phyloP scores from a whole-genome alignment of 2,888 invertebrate species.

The Agriopis leucophaearia region DNA sequence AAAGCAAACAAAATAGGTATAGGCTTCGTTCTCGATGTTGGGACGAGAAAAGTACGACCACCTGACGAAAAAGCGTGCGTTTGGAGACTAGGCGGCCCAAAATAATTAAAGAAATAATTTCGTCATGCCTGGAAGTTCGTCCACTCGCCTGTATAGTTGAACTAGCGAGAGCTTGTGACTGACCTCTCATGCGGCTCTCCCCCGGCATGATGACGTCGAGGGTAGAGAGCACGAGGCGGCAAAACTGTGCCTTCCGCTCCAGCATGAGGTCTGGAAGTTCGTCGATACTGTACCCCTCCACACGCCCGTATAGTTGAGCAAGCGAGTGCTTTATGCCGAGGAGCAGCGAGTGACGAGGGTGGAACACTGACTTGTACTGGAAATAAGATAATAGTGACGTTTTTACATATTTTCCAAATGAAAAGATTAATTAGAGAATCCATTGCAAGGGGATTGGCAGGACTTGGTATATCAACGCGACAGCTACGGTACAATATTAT shows the following conservation, averaged over 20 bases:
- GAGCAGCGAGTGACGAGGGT: slow-evolving; percentile 91
- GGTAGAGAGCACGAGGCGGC: slow-evolving; percentile 88
- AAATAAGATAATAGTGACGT: slow-evolving; percentile 31
- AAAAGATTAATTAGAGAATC: too few species aligned
- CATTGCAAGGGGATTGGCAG: too few species aligned
- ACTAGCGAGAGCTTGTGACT: slow-evolving; percentile 9
- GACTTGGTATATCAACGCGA: too few species aligned
- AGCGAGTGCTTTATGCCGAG: slow-evolving; percentile 89
- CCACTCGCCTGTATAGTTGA: neutral
- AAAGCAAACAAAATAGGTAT: neutral
- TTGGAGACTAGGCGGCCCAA: neutral
- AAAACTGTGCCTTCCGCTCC: slow-evolving; percentile 91
- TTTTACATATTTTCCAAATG: too few species aligned
- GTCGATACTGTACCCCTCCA: slow-evolving; percentile 89
- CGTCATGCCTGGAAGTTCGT: too few species aligned
- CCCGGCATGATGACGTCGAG: slow-evolving; percentile 92
- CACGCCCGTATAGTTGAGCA: slow-evolving; percentile 92
- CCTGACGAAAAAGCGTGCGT: neutral
- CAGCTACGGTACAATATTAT: too few species aligned
- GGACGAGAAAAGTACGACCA: too few species aligned
- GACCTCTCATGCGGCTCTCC: slow-evolving; percentile 91
- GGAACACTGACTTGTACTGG: slow-evolving; percentile 89
- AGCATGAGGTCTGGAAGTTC: slow-evolving; percentile 91
- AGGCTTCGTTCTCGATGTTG: neutral
- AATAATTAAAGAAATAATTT: neutral